phyloP scores from a whole-genome alignment of 1,140 invertebrate genomes.

The Eriocheir sinensis region DNA sequence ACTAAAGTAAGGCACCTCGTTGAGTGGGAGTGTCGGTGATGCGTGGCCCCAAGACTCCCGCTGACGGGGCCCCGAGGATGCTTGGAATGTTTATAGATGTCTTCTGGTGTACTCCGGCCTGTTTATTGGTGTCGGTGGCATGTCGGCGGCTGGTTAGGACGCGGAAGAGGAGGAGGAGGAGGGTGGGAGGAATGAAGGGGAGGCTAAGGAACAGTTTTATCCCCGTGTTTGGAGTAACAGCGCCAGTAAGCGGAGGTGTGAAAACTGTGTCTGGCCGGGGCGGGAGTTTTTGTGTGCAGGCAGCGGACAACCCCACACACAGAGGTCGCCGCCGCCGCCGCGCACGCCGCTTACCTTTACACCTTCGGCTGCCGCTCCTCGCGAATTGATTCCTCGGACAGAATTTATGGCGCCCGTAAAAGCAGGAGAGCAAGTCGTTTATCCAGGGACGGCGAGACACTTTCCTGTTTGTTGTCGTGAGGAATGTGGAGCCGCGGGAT shows the following conservation, averaged over 20 bases:
- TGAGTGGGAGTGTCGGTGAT: not conserved
- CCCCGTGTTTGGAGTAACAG: not conserved
- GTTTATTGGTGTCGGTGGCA: slow-evolving; percentile 42
- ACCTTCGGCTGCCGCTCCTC: not conserved
- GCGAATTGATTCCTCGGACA: not conserved
- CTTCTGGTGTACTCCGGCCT: slow-evolving; percentile 20
- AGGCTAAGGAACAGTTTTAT: too few relatives aligned
- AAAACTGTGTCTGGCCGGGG: not conserved
- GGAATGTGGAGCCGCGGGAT: not conserved
- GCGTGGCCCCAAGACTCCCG: not conserved
- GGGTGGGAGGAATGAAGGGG: not conserved
- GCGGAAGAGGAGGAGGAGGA: not conserved
- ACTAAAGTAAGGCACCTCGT: too few relatives aligned
- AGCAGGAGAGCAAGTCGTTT: not conserved
- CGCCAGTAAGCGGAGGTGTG: not conserved
- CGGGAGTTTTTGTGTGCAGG: not conserved
- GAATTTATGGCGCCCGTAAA: not conserved
- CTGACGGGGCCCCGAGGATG: not conserved
- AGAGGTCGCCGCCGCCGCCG: not conserved
- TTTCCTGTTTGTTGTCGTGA: not conserved
- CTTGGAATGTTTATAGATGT: slow-evolving; percentile 43
- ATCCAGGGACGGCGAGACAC: not conserved
- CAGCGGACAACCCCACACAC: too few relatives aligned
- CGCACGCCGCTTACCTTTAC: too few relatives aligned
- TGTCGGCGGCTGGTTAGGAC: not conserved